phyloP scores from a whole-genome alignment of 2,113 vertebrate species.

The Neotoma lepida region DNA sequence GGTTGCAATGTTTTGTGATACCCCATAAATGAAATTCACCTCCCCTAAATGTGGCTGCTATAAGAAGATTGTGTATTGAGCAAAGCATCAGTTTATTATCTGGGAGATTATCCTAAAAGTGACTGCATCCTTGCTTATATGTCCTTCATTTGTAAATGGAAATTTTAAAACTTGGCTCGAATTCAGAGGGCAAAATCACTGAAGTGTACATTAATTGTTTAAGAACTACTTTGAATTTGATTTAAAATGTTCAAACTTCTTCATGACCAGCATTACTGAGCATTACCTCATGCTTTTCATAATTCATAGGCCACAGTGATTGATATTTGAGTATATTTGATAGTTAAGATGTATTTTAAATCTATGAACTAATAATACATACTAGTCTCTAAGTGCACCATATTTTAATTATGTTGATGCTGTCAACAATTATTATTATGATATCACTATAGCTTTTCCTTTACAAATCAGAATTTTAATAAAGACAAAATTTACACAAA shows the following conservation, averaged over 20 bases:
- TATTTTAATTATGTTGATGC: not conserved
- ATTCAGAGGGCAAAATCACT: not conserved
- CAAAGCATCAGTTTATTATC: not conserved
- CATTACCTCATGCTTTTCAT: not conserved
- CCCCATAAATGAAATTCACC: not conserved
- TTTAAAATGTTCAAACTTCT: not conserved
- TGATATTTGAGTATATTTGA: not conserved
- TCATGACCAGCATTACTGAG: not conserved
- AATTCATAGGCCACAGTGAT: not conserved
- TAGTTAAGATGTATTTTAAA: not conserved
- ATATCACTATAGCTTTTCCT: not conserved
- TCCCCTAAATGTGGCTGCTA: slow-evolving; percentile 6
- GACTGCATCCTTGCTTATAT: slow-evolving; percentile 49
- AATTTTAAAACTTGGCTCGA: not conserved
- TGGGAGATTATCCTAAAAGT: slow-evolving; percentile 45
- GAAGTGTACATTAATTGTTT: not conserved
- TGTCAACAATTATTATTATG: not conserved
- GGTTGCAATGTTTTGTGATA: not conserved
- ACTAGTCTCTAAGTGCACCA: not conserved
- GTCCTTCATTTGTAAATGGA: not conserved
- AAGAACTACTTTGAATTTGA: not conserved
- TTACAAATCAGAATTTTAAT: not conserved
- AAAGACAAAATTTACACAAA: not conserved
- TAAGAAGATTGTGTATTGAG: not conserved
- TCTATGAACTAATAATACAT: not conserved